A percentile compares a stretch with the other conserved stretches of the same genome.
phyloP scores from a whole-genome alignment of 2,113 vertebrate genomes.

The Polypterus bichir region DNA sequence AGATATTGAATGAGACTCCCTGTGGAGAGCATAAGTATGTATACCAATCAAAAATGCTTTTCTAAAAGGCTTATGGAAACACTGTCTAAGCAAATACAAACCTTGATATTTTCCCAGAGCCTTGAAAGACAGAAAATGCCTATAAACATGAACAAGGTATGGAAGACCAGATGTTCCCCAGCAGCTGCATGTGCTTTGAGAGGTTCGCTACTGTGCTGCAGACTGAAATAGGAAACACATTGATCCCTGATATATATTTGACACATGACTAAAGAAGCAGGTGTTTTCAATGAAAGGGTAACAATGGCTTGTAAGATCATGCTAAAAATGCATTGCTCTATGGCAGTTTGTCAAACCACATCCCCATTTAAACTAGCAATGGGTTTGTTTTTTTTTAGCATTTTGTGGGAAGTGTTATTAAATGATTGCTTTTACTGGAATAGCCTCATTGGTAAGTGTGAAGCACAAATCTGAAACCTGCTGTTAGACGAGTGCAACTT shows the following conservation, averaged over 20 bases:
- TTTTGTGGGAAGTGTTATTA: background rate
- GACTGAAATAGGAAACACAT: constrained; percentile 42
- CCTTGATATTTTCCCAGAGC: constrained; percentile 46
- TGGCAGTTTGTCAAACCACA: constrained; percentile 28
- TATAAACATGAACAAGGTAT: constrained; percentile 42
- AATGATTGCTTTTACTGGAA: background rate
- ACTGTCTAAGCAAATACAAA: constrained; percentile 32
- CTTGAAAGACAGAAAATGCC: constrained; percentile 50
- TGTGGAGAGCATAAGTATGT: constrained; percentile 29
- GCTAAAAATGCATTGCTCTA: constrained; percentile 34
- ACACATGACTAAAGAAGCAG: constrained; percentile 31
- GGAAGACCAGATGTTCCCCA: constrained; percentile 52
- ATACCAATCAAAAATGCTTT: constrained; percentile 27
- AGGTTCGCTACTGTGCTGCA: constrained; percentile 48
- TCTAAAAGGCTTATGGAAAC: constrained; percentile 26
- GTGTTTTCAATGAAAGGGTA: constrained; percentile 45
- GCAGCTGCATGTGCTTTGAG: constrained; percentile 41
- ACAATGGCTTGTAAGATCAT: constrained; percentile 27
- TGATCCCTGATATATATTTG: constrained; percentile 37
- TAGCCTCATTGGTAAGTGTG: background rate
- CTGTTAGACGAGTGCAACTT: background rate
- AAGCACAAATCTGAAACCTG: background rate
- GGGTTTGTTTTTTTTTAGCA: background rate
- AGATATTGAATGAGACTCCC: background rate
- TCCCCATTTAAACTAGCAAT: background rate